Evolutionary conservation across 2,888 invertebrate species (phyloP), one percentile per base, ranked within the genome.

Genomic region (Dastarcus helophoroides): DNA sequence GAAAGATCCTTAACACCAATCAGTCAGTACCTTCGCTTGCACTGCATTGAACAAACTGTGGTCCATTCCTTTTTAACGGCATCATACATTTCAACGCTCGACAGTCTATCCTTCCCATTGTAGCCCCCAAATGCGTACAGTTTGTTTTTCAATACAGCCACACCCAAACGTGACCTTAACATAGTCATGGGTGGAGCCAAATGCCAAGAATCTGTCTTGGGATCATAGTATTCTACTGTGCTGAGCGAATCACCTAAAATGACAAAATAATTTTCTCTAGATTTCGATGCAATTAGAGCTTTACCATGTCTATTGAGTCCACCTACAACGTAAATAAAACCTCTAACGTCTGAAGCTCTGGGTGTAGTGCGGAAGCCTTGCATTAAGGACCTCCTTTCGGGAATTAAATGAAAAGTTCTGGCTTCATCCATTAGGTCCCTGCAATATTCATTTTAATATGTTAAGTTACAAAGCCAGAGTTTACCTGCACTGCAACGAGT

Each of bases 351-450:
- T 44, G 81, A 81, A 42, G 76, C 76, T 14, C 89, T 68, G 6
- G 82, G 81, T 35, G 79, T 68, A 2, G 79, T 80, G 43, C 79
- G 70, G 55, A 81, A 83, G 37, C 79, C 79, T 51, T 81, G 81
- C 38, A 86, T 60, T 23, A 82, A 54, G n/a, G 75, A 71, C 4
- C 86, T 65, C 38, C 88, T 64, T 56, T 89, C 86, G 2, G 89
- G 90, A 68, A 90, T 79, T 34, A 89, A 62, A 57, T 88, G 84
- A 57, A 81, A 90, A 52, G 88, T 86, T 54, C 82, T 73, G 1
- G 89, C 89, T 60, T 88, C 89, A 56, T 90, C 89, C 29, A 90
- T 56, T 26, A 88, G 63, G 63, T 89, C 86, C 44, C 79, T 76
- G 51, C 13, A 54, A n/a, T n/a, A n/a, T 5, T 2, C 15, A 23